These are phyloP conservation scores for Pherbina coryleti DNA, from an alignment of 2,888 invertebrate genomes.

Conservation along the genomic window DNA sequence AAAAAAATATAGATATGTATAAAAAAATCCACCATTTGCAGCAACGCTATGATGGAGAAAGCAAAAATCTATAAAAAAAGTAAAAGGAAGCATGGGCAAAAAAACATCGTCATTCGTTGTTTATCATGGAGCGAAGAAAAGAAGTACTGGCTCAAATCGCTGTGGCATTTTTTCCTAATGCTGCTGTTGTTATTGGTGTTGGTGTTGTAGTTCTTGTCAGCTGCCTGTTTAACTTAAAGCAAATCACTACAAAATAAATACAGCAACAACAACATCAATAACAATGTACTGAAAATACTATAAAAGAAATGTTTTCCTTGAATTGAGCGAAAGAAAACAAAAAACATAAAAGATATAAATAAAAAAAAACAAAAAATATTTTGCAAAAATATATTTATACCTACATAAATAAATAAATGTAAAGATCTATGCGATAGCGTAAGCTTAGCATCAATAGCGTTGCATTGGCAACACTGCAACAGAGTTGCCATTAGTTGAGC, in stretches of 20 bases:
- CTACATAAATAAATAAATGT: slow-evolving; percentile 44
- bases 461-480: no score
- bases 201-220: not conserved
- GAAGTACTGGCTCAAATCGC: not conserved
- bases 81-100: not conserved
- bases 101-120: not conserved
- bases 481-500: no score
- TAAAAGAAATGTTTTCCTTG: not conserved
- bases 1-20: not conserved
- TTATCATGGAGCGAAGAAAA: not conserved
- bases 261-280: not conserved
- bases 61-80: not conserved
- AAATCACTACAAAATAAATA: not conserved
- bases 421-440: not conserved
- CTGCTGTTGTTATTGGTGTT: not conserved
- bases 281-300: not conserved
- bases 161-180: not conserved
- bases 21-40: not conserved
- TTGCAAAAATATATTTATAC: not conserved
- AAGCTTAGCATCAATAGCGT: no score
- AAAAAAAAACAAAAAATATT: not conserved
- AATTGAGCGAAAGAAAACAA: not conserved
- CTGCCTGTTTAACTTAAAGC: slow-evolving; percentile 5
- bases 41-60: not conserved
- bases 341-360: not conserved